Evolutionary conservation across 2,888 invertebrate genomes (phyloP).

Genomic region (Vandiemenella viatica): DNA sequence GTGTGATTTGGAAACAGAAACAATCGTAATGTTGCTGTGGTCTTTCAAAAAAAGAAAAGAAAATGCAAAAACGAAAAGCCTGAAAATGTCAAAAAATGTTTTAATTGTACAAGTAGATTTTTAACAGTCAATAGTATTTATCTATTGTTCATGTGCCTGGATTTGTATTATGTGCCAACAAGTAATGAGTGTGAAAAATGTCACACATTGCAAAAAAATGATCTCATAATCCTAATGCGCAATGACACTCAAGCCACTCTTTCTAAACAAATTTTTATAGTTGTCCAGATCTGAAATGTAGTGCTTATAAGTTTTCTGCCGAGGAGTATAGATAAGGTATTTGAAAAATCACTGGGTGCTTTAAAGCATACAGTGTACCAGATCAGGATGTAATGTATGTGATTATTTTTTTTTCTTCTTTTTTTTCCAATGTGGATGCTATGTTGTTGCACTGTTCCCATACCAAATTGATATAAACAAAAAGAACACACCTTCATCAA

Average conservation of each 20-base stretch:
- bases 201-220: constrained; percentile 10
- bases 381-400: constrained; percentile 14
- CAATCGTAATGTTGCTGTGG: constrained; percentile 20
- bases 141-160: constrained; percentile 20
- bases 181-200: constrained; percentile 12
- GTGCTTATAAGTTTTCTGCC: constrained; percentile 18
- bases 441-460: too few relatives aligned
- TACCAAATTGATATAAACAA: too few relatives aligned
- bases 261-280: constrained; percentile 11
- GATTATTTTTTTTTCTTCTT: constrained; percentile 6
- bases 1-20: constrained; percentile 18
- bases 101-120: constrained; percentile 18
- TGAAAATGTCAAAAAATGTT: constrained; percentile 18
- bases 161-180: constrained; percentile 18
- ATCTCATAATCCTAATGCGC: constrained; percentile 13
- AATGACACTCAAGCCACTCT: constrained; percentile 10
- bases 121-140: constrained; percentile 19
- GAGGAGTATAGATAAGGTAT: constrained; percentile 9
- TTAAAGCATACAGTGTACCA: constrained; percentile 15
- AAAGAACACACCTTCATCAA: too few relatives aligned
- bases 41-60: constrained; percentile 18
- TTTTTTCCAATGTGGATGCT: constrained; percentile 3
- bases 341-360: too few relatives aligned
- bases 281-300: constrained; percentile 11
- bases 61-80: constrained; percentile 15